Percentiles rank a stretch among this genome's conserved stretches.
phyloP scores from a whole-genome alignment of 2,888 invertebrate genomes.

The Hydriomena furcata region DNA sequence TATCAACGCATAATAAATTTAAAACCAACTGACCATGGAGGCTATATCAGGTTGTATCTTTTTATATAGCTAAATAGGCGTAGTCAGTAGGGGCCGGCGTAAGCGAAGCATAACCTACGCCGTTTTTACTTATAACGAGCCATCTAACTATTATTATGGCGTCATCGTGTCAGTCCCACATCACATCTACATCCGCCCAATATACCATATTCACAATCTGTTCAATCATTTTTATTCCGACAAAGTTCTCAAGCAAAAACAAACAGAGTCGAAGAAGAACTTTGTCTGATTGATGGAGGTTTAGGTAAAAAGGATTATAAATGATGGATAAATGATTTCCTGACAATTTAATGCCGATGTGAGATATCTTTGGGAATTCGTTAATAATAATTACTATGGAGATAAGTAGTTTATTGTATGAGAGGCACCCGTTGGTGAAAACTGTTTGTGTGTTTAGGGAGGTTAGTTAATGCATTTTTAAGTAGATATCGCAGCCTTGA shows the following conservation, averaged over 20 bases:
- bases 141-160: conserved; percentile 75
- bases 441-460: conserved; percentile 53
- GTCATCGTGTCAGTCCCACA: conserved; percentile 77
- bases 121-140: conserved; percentile 78
- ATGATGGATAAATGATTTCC: conserved; percentile 68
- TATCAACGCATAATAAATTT: conserved; percentile 37
- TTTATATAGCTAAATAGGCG: conserved; percentile 66
- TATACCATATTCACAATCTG: conserved; percentile 65
- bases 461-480: conserved; percentile 71
- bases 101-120: conserved; percentile 73
- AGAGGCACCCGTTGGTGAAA: conserved; percentile 36
- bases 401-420: conserved; percentile 45
- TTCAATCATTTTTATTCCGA: conserved; percentile 49
- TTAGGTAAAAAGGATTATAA: conserved; percentile 60
- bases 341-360: conserved; percentile 76
- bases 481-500: conserved; percentile 77
- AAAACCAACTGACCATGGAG: conserved; percentile 50
- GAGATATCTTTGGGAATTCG: conserved; percentile 58
- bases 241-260: conserved; percentile 51
- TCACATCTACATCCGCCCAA: conserved; percentile 77
- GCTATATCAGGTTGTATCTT: conserved; percentile 45
- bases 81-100: conserved; percentile 61
- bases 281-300: conserved; percentile 42
- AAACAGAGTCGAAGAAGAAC: conserved; percentile 40
- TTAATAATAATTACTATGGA: conserved; percentile 67